Base-by-base conservation (phyloP, 1,140 invertebrate species). In the Ephestia elutella region DNA sequence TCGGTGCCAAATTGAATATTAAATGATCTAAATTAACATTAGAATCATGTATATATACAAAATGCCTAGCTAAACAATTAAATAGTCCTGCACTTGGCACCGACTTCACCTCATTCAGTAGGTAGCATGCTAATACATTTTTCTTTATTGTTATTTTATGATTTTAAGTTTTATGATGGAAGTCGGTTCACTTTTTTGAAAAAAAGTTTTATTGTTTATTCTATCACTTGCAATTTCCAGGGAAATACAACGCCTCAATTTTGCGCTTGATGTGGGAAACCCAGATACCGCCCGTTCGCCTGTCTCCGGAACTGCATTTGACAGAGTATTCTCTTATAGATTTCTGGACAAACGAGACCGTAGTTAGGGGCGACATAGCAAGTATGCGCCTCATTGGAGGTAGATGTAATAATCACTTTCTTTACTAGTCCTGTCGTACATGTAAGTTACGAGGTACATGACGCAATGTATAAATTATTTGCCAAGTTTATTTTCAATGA, bases 171-270 rank as follows among this genome's bases (percentile, higher is more conserved):
- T n/a, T n/a, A n/a, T n/a, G n/a, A n/a, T n/a, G n/a, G n/a, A n/a
- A n/a, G n/a, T n/a, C n/a, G n/a, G n/a, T n/a, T n/a, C n/a, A n/a
- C n/a, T n/a, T n/a, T n/a, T n/a, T n/a, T n/a, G n/a, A n/a, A 28
- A 28, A 38, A 38, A 11, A 7, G 5, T 38, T 9, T 38, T 38
- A 0, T 44, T 15, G 13, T 44, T 44, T 1, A 44, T 44, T 15
- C 1, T 17, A 44, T 44, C 5, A 13, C 15, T 44, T 44, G 38
- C 7, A 15, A 44, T 3, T 44, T 44, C 10, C 80, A 95, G 93
- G 95, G 95, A 95, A 94, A 68, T 93, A 96, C 75, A 95, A 95
- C 70, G 91, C 93, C 0, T 92, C 92, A 13, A 93, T 95, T 64
- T 90, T 96, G 70, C 84, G 92, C 28, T 71, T 96, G 5, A 90